These are phyloP conservation scores for Anhinga rufa DNA, from an alignment of 2,113 vertebrate genomes.

Conservation along the genomic window DNA sequence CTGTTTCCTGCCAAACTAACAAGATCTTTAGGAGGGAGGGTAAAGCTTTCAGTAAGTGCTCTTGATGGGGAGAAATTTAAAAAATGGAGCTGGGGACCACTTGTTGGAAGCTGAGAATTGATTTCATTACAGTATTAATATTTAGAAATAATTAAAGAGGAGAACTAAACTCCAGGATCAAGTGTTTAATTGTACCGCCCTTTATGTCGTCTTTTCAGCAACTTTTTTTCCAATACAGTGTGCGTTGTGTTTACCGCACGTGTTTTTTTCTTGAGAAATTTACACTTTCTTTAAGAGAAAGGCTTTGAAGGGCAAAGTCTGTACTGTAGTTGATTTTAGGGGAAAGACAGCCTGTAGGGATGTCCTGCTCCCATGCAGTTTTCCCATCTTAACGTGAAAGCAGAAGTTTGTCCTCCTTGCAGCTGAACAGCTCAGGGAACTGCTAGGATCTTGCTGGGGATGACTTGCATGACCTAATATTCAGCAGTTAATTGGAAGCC, in stretches of 20 bases:
- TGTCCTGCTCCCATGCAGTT: not conserved
- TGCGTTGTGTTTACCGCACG: not conserved
- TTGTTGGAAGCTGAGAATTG: conserved; percentile 12
- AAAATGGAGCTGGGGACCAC: conserved; percentile 9
- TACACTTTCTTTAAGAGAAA: not conserved
- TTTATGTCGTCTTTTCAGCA: not conserved
- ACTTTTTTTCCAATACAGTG: not conserved
- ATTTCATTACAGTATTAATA: conserved; percentile 31
- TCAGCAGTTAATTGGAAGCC: not conserved
- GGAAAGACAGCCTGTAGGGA: not conserved
- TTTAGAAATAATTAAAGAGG: conserved; percentile 44
- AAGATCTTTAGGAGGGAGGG: conserved; percentile 7
- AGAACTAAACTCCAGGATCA: not conserved
- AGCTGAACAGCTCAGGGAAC: not conserved
- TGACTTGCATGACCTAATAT: not conserved
- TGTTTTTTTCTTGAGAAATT: not conserved
- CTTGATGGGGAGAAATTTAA: conserved; percentile 8
- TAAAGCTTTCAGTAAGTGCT: conserved; percentile 17
- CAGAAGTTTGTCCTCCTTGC: not conserved
- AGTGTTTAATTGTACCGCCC: not conserved
- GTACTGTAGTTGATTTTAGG: not conserved
- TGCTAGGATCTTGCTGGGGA: not conserved
- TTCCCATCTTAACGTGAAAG: not conserved
- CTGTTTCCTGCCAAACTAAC: conserved; percentile 42
- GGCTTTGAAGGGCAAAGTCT: not conserved